Conservation (phyloP, 2,113 vertebrate species). For the Pluvialis apricaria region DNA sequence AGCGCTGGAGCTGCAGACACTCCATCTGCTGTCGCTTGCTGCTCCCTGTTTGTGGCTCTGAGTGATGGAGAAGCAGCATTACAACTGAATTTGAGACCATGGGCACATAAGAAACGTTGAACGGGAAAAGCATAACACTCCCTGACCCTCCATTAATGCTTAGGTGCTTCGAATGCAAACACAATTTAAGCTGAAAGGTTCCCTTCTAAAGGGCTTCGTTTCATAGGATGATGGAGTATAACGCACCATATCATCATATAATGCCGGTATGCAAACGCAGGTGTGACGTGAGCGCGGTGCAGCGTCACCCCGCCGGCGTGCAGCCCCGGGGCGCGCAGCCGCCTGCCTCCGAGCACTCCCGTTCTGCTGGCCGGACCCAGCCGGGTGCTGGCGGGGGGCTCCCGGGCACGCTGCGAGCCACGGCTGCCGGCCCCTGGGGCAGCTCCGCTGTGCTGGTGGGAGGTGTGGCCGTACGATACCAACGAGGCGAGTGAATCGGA, state of each 20-base stretch:
- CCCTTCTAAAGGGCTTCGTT: neutral
- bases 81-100: neutral
- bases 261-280: neutral
- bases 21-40: neutral
- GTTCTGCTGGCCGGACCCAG: no score
- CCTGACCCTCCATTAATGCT: neutral
- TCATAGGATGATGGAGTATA: neutral
- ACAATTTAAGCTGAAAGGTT: neutral
- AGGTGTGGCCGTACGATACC: neutral
- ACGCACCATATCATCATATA: no score
- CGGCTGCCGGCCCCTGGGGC: neutral
- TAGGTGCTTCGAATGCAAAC: accelerated
- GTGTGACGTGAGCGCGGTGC: accelerated
- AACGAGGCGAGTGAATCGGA: neutral
- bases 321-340: neutral
- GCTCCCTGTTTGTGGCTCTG: neutral
- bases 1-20: accelerated
- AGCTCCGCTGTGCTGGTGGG: neutral
- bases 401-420: no score
- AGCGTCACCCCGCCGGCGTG: no score
- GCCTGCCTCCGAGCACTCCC: neutral
- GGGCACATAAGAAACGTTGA: accelerated
- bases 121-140: accelerated
- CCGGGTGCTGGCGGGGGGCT: no score
- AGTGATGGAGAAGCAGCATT: neutral